These are phyloP conservation scores for Drosophila ironensis DNA, from an alignment of 1,140 invertebrate genomes.

Conservation along the genomic window DNA sequence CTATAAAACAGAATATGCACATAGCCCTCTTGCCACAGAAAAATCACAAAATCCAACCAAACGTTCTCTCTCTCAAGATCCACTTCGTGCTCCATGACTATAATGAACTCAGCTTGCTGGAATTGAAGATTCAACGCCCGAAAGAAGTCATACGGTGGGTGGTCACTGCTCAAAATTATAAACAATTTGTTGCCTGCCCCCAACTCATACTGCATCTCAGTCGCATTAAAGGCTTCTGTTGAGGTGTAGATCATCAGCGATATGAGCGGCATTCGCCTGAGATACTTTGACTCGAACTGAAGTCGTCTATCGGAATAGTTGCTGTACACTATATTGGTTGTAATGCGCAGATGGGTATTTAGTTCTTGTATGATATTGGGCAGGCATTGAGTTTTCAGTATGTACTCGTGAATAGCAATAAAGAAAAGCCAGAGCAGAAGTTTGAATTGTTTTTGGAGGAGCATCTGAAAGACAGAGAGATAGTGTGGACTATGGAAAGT, in stretches of 20 bases:
- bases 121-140: conserved; percentile 11
- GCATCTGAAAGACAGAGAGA: conserved; percentile 55
- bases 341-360: conserved; percentile 24
- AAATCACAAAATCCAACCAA: conserved; percentile 26
- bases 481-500: background rate
- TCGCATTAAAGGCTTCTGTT: conserved; percentile 9
- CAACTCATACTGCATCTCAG: conserved; percentile 1
- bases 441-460: background rate
- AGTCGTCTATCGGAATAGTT: background rate
- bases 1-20: conserved; percentile 25
- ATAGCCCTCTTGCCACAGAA: conserved; percentile 40
- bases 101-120: conserved; percentile 35
- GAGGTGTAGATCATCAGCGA: conserved; percentile 19
- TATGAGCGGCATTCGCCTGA: background rate
- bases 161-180: conserved; percentile 14
- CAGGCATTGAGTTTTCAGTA: background rate
- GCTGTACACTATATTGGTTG: conserved; percentile 37
- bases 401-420: background rate
- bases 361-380: conserved; percentile 32
- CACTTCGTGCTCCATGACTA: conserved; percentile 9
- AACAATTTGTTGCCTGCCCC: conserved; percentile 23
- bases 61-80: background rate
- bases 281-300: background rate
- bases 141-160: conserved; percentile 22
- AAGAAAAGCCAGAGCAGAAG: conserved; percentile 13